These are phyloP conservation scores for Malaclemys terrapin DNA, from an alignment of 2,113 vertebrate genomes.

Conservation along the genomic window DNA sequence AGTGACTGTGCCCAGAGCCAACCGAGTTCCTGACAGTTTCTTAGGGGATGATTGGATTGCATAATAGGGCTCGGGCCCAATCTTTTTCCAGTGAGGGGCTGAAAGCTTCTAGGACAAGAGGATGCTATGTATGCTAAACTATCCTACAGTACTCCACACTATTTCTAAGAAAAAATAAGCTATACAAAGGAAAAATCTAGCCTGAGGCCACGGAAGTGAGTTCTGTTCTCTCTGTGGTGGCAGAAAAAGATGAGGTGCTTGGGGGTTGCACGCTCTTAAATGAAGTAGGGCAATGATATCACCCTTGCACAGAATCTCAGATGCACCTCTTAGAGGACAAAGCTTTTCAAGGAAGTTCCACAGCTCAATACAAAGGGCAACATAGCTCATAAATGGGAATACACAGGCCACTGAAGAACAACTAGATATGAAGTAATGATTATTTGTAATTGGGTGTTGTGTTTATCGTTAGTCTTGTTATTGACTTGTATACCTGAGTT, in stretches of 20 bases:
- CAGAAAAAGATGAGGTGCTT: too few species aligned
- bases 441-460: neutral
- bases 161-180: too few species aligned
- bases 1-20: too few species aligned
- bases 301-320: too few species aligned
- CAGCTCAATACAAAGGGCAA: neutral
- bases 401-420: neutral
- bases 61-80: neutral
- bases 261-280: too few species aligned
- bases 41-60: too few species aligned
- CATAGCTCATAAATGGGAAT: neutral
- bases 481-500: neutral
- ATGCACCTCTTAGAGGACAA: neutral
- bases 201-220: too few species aligned
- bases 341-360: neutral
- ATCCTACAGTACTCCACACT: neutral
- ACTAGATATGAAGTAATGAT: neutral
- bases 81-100: neutral
- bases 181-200: too few species aligned
- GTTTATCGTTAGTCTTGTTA: neutral
- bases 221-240: too few species aligned
- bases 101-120: neutral
- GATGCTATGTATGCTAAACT: neutral
- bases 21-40: too few species aligned
- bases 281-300: too few species aligned